Percentiles rank a stretch among this genome's conserved stretches.
Evolutionary conservation across 2,888 invertebrate species (phyloP).

Genomic region (Xestia ashworthii): DNA sequence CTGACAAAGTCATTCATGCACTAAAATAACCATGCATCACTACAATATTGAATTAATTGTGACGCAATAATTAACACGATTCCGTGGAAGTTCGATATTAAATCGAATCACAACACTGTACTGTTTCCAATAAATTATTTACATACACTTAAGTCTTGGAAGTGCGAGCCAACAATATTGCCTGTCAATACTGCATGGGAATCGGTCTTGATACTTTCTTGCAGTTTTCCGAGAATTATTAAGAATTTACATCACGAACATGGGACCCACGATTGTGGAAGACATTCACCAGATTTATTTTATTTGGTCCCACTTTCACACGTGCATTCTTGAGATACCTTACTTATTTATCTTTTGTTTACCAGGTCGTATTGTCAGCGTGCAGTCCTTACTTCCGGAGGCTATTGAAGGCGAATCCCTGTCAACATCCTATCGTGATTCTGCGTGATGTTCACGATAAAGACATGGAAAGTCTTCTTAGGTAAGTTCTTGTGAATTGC

Average conservation of each 20-base stretch:
- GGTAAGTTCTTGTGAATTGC: constrained; percentile 82
- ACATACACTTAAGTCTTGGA: constrained; percentile 50
- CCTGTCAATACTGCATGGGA: constrained; percentile 36
- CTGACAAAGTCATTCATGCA: not conserved
- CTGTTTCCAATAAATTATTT: constrained; percentile 53
- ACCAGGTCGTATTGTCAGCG: constrained; percentile 94
- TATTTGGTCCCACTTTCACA: constrained; percentile 36
- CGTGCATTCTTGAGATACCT: constrained; percentile 23
- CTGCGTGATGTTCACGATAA: constrained; percentile 96
- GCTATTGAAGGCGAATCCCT: constrained; percentile 96
- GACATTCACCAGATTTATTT: constrained; percentile 36
- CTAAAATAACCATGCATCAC: not conserved
- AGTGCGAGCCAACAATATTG: constrained; percentile 41
- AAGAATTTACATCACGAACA: constrained; percentile 45
- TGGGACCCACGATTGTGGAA: constrained; percentile 23
- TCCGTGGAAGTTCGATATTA: constrained; percentile 25
- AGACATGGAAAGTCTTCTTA: constrained; percentile 96
- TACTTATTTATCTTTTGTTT: constrained; percentile 16
- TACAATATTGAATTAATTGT: not conserved
- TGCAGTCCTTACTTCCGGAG: constrained; percentile 98
- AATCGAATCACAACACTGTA: constrained; percentile 36
- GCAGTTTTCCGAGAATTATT: constrained; percentile 42
- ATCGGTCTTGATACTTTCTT: constrained; percentile 43
- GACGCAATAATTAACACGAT: constrained; percentile 8
- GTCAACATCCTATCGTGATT: constrained; percentile 97